phyloP scores from a whole-genome alignment of 2,797 vertebrate species.

The Falco concolor region DNA sequence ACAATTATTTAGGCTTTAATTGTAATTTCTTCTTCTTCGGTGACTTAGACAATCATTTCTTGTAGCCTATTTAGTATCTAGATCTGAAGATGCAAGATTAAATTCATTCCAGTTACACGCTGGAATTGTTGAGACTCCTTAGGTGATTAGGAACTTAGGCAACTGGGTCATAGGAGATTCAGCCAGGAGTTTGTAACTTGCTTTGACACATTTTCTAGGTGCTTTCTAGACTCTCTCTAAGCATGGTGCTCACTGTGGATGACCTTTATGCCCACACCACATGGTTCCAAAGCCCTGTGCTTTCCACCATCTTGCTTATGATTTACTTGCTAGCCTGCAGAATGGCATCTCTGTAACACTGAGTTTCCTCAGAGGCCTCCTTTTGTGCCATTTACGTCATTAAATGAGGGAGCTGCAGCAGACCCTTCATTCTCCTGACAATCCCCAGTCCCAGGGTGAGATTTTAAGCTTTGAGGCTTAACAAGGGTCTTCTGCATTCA shows the following conservation, averaged over 20 bases:
- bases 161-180: not conserved
- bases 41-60: not conserved
- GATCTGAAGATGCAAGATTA: not conserved
- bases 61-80: not conserved
- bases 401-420: not conserved
- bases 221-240: slow-evolving; percentile 11
- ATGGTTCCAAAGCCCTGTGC: not conserved
- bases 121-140: not conserved
- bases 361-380: not conserved
- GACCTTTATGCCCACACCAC: not conserved
- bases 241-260: not conserved
- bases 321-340: not conserved
- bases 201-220: slow-evolving; percentile 20
- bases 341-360: not conserved
- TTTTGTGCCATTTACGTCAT: not conserved
- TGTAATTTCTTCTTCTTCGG: not conserved
- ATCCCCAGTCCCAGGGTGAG: not conserved
- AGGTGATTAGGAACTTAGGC: not conserved
- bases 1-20: not conserved
- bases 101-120: not conserved
- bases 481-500: not conserved
- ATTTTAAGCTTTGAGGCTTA: not conserved
- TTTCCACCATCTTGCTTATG: not conserved
- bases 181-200: slow-evolving; percentile 2
- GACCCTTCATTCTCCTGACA: not conserved